Base-by-base conservation (phyloP, 2,888 invertebrate species). In the Agrenia bidenticulata region DNA sequence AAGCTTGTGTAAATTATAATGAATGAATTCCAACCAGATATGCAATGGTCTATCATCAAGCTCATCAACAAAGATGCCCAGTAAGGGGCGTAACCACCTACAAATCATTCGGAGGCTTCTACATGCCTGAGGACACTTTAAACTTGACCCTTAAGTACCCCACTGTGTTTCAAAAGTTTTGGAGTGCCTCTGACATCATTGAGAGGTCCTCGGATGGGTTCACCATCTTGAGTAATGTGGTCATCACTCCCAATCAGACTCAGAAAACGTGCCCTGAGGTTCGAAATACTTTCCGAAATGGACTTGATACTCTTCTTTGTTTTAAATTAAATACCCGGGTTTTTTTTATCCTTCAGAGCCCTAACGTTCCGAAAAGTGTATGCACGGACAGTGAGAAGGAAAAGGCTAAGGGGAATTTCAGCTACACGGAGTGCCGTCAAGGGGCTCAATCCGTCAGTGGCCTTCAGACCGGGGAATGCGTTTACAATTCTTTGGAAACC, bases 21-120 rank as follows among this genome's bases (percentile, higher is more conserved):
- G 32, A 32, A 32, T 11, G 32, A 32, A 4, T 32, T 11, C 4
- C 11, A 32, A 7, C 32, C 21, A 72, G 72, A 26, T 72, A 72
- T 54, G 69, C 72, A 5, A 72, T 72, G 39, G 67, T 72, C 11
- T 72, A 72, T 39, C 72, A 72, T 27, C 69, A 72, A 69, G 72
- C 72, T 11, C 72, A 72, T 51, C 72, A 72, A 39, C 69, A 67
- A 50, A 24, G 69, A 27, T 72, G 72, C 55, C 66, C 66, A 15
- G 72, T 72, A n/a, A 59, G 69, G 15, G 72, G 69, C 4, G 69
- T 72, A 13, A 72, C 72, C n/a, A 69, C 72, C 13, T 69, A 61
- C 24, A 68, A 72, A 50, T 58, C 72, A 1, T 72, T 69, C 61
- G 72, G 72, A 21, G 72, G 72, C 37, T 72, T 72, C 64, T 72